These are phyloP conservation scores for Archaeoteleia sp. DNA, from an alignment of 2,888 invertebrate genomes.

Conservation along the genomic window DNA sequence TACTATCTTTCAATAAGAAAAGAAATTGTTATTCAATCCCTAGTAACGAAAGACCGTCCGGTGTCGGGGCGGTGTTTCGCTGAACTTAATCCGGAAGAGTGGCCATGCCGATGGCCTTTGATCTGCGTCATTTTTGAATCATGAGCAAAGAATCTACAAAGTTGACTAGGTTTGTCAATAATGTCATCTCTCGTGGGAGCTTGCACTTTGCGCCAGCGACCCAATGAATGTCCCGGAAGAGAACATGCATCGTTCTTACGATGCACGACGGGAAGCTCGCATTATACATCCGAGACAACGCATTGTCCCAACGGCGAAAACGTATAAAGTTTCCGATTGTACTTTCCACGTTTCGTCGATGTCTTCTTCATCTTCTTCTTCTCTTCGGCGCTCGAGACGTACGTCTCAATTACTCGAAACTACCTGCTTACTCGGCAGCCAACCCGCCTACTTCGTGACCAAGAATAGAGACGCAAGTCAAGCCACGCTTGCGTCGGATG, in stretches of 20 bases:
- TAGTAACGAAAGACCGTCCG: too few relatives aligned
- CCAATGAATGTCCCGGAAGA: slow-evolving; percentile 51
- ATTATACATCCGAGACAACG: slow-evolving; percentile 34
- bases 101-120: slow-evolving; percentile 35
- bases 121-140: slow-evolving; percentile 17
- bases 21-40: too few relatives aligned
- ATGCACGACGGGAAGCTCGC: slow-evolving; percentile 17
- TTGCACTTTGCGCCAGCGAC: slow-evolving; percentile 37
- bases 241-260: slow-evolving; percentile 25
- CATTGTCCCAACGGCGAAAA: slow-evolving; percentile 54
- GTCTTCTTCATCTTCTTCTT: slow-evolving; percentile 27
- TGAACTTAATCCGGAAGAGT: slow-evolving; percentile 41
- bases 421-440: slow-evolving; percentile 52
- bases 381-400: slow-evolving; percentile 2
- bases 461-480: slow-evolving; percentile 46
- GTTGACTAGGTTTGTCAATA: slow-evolving; percentile 1
- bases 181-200: slow-evolving; percentile 26
- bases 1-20: too few relatives aligned
- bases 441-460: slow-evolving; percentile 24
- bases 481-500: slow-evolving; percentile 38
- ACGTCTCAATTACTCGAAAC: slow-evolving; percentile 68
- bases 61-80: slow-evolving; percentile 25
- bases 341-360: slow-evolving; percentile 13
- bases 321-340: slow-evolving; percentile 60
- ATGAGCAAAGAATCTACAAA: too few relatives aligned